Percentiles rank a stretch among this genome's conserved stretches.
Conservation (phyloP, 2,797 vertebrate species). For the Allenopithecus nigroviridis region DNA sequence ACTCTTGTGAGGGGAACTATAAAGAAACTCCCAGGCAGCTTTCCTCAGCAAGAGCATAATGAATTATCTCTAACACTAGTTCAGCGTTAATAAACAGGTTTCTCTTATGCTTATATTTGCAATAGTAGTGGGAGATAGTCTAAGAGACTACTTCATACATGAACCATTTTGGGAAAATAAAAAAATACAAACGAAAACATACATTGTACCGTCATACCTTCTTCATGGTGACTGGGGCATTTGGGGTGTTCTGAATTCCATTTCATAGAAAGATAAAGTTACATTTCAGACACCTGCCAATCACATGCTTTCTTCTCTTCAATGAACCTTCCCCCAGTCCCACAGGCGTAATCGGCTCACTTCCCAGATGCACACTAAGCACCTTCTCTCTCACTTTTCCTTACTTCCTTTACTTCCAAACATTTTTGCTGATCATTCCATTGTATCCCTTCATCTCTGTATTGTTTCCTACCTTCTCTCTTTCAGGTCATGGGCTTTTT, state of each 20-base stretch:
- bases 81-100: not conserved
- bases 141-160: not conserved
- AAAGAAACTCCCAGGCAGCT: not conserved
- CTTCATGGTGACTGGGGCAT: not conserved
- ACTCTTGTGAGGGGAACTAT: not conserved
- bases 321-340: not conserved
- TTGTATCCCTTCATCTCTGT: not conserved
- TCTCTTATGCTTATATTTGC: not conserved
- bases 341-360: not conserved
- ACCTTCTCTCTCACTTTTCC: not conserved
- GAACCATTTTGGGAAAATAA: not conserved
- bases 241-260: not conserved
- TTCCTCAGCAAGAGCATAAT: not conserved
- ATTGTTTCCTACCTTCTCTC: not conserved
- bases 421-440: not conserved
- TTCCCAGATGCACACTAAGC: not conserved
- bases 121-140: not conserved
- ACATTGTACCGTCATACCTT: not conserved
- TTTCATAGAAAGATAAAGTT: not conserved
- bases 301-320: not conserved
- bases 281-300: not conserved
- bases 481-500: not conserved
- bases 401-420: not conserved
- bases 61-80: not conserved
- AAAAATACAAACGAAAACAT: not conserved